phyloP scores from a whole-genome alignment of 2,888 invertebrate species.

The Drosophila gaucha region DNA sequence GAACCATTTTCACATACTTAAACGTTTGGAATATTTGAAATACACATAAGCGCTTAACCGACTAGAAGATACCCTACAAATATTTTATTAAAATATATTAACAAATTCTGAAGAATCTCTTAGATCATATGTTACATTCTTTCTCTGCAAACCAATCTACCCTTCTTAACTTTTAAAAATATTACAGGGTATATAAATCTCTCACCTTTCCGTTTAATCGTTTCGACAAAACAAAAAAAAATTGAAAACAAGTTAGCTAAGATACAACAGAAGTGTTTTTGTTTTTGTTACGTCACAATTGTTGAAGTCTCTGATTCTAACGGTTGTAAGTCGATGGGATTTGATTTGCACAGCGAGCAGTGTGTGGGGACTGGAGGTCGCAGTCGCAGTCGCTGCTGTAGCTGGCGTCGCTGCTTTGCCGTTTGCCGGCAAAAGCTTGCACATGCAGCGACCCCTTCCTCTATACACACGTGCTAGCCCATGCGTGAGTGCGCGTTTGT shows the following conservation, averaged over 20 bases:
- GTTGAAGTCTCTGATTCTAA: background rate
- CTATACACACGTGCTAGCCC: conserved; percentile 6
- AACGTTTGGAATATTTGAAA: no score
- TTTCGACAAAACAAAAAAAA: no score
- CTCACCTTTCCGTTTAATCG: no score
- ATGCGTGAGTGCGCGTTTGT: conserved; percentile 17
- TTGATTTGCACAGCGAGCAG: conserved; percentile 8
- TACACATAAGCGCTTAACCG: no score
- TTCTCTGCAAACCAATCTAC: background rate
- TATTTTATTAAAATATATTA: background rate
- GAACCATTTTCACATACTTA: background rate
- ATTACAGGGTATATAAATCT: no score
- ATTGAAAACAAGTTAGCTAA: background rate
- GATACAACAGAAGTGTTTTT: background rate
- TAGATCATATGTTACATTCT: no score
- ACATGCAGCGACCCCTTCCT: conserved; percentile 46
- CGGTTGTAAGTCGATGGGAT: background rate
- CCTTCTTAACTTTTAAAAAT: background rate
- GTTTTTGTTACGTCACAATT: background rate
- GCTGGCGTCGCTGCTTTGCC: conserved; percentile 31
- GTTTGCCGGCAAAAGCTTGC: conserved; percentile 62
- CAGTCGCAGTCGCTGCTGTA: conserved; percentile 33
- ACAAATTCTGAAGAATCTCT: no score
- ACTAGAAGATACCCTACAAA: no score
- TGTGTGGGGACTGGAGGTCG: conserved; percentile 29